Percentiles rank a stretch among this genome's conserved stretches.
phyloP scores from a whole-genome alignment of 2,888 invertebrate species.

The Papilio protenor region DNA sequence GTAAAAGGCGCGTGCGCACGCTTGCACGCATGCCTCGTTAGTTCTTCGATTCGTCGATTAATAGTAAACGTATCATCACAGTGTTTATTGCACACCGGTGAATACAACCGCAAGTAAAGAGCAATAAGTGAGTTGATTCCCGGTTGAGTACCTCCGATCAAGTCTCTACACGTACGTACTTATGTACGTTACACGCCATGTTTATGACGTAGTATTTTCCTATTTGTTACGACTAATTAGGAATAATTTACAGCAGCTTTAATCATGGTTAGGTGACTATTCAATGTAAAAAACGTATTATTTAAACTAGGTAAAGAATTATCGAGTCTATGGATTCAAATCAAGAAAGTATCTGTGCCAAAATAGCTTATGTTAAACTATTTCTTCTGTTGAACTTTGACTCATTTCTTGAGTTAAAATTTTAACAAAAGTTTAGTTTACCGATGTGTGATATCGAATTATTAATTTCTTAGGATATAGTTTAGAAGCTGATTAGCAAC shows the following conservation, averaged over 20 bases:
- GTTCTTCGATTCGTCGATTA: constrained; percentile 40
- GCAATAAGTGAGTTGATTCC: constrained; percentile 17
- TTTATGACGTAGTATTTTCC: constrained; percentile 1
- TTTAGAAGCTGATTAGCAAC: background rate
- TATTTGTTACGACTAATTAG: constrained; percentile 17
- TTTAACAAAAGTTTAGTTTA: background rate
- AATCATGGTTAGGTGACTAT: background rate
- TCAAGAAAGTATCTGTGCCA: background rate
- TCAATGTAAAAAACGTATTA: background rate
- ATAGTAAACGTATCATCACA: constrained; percentile 31
- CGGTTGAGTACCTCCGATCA: constrained; percentile 32
- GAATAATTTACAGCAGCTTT: background rate
- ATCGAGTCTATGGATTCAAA: background rate
- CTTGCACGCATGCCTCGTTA: constrained; percentile 39
- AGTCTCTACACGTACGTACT: background rate
- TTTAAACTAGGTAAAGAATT: background rate
- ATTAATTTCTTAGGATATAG: background rate
- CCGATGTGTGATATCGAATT: background rate
- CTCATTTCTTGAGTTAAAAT: background rate
- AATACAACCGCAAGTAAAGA: constrained; percentile 36
- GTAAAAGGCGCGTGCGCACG: constrained; percentile 30
- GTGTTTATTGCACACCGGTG: constrained; percentile 26
- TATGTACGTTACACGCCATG: constrained; percentile 14
- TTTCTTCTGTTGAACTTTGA: background rate
- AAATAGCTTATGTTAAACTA: background rate